Conservation (phyloP, 2,888 invertebrate genomes). For the Charanyca ferruginea region DNA sequence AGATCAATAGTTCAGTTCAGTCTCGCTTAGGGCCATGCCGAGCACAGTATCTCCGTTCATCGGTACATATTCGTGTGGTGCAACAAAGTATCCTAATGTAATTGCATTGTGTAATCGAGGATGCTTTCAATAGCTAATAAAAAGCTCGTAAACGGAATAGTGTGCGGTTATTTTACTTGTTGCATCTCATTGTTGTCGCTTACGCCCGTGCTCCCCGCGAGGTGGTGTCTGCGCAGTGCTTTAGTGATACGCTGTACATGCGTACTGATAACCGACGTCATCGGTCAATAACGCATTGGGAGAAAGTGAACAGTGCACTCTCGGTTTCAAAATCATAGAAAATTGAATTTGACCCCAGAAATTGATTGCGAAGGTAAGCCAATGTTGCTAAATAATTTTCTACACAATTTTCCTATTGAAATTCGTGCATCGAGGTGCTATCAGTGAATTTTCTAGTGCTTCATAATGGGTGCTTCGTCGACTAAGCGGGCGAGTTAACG, state of each 20-base stretch:
- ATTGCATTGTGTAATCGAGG: conserved; percentile 43
- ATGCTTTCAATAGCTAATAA: conserved; percentile 57
- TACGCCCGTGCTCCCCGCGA: conserved; percentile 11
- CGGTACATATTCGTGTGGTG: conserved; percentile 69
- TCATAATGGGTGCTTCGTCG: conserved; percentile 29
- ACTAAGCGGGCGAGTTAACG: conserved; percentile 36
- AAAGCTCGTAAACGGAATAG: conserved; percentile 41
- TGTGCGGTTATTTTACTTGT: conserved; percentile 45
- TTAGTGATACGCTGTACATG: conserved; percentile 32
- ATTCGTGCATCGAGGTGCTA: neutral
- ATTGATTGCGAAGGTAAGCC: conserved; percentile 14
- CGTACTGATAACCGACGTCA: conserved; percentile 48
- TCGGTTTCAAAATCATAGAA: conserved; percentile 21
- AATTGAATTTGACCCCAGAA: conserved; percentile 9
- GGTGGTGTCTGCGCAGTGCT: conserved; percentile 43
- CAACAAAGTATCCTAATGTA: conserved; percentile 53
- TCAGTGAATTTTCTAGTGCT: conserved; percentile 24
- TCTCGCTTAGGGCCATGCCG: conserved; percentile 66
- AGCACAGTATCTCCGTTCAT: conserved; percentile 70
- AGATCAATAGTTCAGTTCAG: conserved; percentile 69
- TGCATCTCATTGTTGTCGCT: conserved; percentile 31
- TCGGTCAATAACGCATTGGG: conserved; percentile 45
- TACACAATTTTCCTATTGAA: neutral
- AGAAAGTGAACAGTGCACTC: conserved; percentile 42
- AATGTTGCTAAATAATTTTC: neutral